Evolutionary conservation across 1,140 invertebrate genomes (phyloP).

Genomic region (Brachionus paranguensis): DNA sequence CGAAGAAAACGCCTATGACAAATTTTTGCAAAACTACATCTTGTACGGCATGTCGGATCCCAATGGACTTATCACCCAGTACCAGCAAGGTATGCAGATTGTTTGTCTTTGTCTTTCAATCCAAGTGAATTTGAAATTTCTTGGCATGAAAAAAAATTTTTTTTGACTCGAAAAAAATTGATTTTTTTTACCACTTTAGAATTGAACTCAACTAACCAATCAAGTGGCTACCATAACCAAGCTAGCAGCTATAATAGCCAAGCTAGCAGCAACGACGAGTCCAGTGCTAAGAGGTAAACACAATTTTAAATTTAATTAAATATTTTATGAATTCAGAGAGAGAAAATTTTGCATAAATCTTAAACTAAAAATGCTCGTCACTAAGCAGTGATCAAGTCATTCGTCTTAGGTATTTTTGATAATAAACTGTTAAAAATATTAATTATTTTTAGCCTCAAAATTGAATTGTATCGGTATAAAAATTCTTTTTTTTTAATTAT

Average conservation of each 20-base stretch:
- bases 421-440: neutral
- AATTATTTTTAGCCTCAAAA: conserved; percentile 21
- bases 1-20: conserved; percentile 26
- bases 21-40: conserved; percentile 15
- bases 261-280: neutral
- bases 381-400: neutral
- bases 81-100: neutral
- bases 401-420: neutral
- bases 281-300: neutral
- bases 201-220: neutral
- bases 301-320: neutral
- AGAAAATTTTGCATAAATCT: neutral
- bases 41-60: conserved; percentile 20
- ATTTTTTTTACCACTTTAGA: neutral
- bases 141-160: neutral
- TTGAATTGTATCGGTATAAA: conserved; percentile 10
- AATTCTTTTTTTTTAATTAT: neutral
- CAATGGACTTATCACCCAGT: neutral
- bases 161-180: neutral
- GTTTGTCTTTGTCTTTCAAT: neutral
- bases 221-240: neutral
- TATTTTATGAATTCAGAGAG: neutral
- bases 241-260: neutral
- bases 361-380: conserved; percentile 8
- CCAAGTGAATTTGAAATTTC: no score